Evolutionary conservation across 2,888 invertebrate species (phyloP).

Genomic region (Diploptera punctata): DNA sequence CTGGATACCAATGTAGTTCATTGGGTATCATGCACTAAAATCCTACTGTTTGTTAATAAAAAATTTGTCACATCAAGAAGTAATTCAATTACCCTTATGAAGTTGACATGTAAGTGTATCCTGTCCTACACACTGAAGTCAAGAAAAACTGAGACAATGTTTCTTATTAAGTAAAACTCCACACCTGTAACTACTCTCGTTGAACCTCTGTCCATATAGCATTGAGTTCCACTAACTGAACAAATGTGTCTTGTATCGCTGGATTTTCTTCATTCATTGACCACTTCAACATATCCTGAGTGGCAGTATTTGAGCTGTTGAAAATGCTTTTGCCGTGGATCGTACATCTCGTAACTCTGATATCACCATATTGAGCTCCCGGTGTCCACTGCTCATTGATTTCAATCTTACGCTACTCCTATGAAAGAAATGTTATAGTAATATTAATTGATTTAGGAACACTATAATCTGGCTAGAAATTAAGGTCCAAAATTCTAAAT

Average conservation of each 20-base stretch:
- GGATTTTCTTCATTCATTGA: slow-evolving; percentile 56
- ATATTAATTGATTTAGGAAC: no score
- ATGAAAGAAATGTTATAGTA: no score
- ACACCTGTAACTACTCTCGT: slow-evolving; percentile 57
- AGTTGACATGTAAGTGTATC: no score
- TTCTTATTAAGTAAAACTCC: not conserved
- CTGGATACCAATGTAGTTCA: no score
- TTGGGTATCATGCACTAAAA: no score
- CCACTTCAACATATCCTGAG: slow-evolving; percentile 58
- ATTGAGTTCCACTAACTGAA: slow-evolving; percentile 56
- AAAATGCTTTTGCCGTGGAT: slow-evolving; percentile 55
- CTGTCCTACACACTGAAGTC: not conserved
- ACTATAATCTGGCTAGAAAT: no score
- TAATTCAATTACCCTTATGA: no score
- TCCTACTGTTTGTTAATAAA: no score
- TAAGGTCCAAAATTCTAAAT: no score
- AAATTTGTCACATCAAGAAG: no score
- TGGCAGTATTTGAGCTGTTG: slow-evolving; percentile 55
- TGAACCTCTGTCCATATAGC: slow-evolving; percentile 59
- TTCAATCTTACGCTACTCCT: slow-evolving; percentile 57
- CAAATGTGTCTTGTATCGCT: slow-evolving; percentile 57
- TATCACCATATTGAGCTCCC: slow-evolving; percentile 57
- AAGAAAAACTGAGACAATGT: not conserved
- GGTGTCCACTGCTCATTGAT: slow-evolving; percentile 55
- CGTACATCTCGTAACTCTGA: slow-evolving; percentile 58